These are phyloP conservation scores for Rhodophaea formosa DNA, from an alignment of 2,888 invertebrate genomes.

Conservation along the genomic window DNA sequence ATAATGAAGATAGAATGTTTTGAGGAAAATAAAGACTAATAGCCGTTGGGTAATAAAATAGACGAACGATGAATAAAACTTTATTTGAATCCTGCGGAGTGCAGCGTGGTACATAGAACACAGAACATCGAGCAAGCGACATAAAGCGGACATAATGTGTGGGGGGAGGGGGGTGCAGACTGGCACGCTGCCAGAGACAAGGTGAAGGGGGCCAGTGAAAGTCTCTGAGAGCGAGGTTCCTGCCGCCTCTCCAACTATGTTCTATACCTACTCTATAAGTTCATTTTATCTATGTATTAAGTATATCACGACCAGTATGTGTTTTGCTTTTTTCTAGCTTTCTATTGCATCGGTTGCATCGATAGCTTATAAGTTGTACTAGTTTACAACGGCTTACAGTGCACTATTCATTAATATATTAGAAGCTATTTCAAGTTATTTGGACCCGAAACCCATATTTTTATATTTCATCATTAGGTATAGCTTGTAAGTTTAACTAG, in stretches of 20 bases:
- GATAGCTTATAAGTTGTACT: too few relatives aligned
- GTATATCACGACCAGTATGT: too few relatives aligned
- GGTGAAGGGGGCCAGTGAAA: conserved; percentile 77
- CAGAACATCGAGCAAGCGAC: conserved; percentile 29
- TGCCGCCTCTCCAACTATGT: neutral
- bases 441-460: too few relatives aligned
- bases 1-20: neutral
- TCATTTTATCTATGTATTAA: neutral
- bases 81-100: neutral
- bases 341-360: too few relatives aligned
- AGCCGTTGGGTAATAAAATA: neutral
- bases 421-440: too few relatives aligned
- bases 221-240: conserved; percentile 36
- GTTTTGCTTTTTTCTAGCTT: too few relatives aligned
- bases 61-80: neutral
- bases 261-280: neutral
- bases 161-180: conserved; percentile 39
- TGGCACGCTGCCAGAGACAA: conserved; percentile 70
- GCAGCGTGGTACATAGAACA: neutral
- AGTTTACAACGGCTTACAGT: too few relatives aligned
- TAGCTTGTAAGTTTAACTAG: too few relatives aligned
- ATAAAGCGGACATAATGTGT: conserved; percentile 33
- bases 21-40: neutral
- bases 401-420: too few relatives aligned
- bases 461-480: too few relatives aligned